Conservation (phyloP, 2,113 vertebrate genomes). For the Ammodytes dubius region DNA sequence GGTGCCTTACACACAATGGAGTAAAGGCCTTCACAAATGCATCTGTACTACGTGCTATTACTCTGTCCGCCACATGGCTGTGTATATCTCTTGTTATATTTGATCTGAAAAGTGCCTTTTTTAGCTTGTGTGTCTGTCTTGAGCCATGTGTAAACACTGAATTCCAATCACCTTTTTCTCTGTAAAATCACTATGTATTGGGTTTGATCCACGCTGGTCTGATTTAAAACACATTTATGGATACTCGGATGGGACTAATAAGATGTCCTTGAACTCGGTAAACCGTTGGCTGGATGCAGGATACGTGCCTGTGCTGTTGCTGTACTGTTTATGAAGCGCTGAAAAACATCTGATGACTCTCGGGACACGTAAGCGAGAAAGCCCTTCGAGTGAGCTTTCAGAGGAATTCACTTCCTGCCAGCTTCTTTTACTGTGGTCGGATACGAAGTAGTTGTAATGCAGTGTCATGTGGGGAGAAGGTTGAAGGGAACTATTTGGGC, state of each 20-base stretch:
- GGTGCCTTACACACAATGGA: slow-evolving; percentile 58
- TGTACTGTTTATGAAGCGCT: slow-evolving; percentile 21
- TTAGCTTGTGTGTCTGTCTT: slow-evolving; percentile 21
- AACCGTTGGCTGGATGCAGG: slow-evolving; percentile 25
- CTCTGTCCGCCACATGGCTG: slow-evolving; percentile 9
- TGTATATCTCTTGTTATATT: slow-evolving; percentile 29
- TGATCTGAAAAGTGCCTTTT: slow-evolving; percentile 70
- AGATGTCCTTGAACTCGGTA: slow-evolving; percentile 42
- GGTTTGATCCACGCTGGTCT: slow-evolving; percentile 12
- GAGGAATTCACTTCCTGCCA: slow-evolving; percentile 76
- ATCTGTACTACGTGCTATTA: slow-evolving; percentile 23
- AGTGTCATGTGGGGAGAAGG: slow-evolving; percentile 55
- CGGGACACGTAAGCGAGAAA: slow-evolving; percentile 41
- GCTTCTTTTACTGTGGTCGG: slow-evolving; percentile 56
- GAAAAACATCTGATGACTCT: slow-evolving; percentile 69
- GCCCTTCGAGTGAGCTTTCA: slow-evolving; percentile 51
- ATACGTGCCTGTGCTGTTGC: slow-evolving; percentile 32
- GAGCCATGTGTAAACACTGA: slow-evolving; percentile 66
- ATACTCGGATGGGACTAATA: slow-evolving; percentile 29
- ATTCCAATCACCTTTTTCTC: slow-evolving; percentile 20
- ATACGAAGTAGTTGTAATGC: slow-evolving; percentile 61
- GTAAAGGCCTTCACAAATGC: slow-evolving; percentile 42
- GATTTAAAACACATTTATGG: slow-evolving; percentile 27
- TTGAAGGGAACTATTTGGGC: slow-evolving; percentile 60
- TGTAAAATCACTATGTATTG: slow-evolving; percentile 39